Evolutionary conservation across 1,140 invertebrate genomes (phyloP).

Genomic region (Babylonia areolata): DNA sequence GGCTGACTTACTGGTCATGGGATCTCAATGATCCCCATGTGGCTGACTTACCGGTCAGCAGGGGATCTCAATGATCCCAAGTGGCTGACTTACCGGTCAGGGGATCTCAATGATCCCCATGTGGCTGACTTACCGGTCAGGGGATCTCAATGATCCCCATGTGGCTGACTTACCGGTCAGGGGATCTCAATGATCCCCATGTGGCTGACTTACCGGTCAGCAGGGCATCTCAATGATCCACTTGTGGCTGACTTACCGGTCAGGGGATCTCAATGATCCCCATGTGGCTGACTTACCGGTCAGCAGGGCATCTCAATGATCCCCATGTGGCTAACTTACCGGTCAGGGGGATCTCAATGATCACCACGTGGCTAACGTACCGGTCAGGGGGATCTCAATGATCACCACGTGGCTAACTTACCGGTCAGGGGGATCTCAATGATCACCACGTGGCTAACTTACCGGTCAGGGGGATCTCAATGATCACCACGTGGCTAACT

Average conservation of each 20-base stretch:
- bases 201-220: conserved; percentile 6
- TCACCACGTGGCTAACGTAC: conserved; percentile 8
- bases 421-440: not conserved
- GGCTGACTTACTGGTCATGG: not conserved
- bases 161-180: not conserved
- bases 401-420: conserved; percentile 17
- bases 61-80: conserved; percentile 7
- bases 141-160: conserved; percentile 8
- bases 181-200: conserved; percentile 8
- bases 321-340: conserved; percentile 12
- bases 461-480: not conserved
- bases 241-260: conserved; percentile 4
- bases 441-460: conserved; percentile 13
- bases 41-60: not conserved
- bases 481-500: conserved; percentile 15
- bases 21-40: conserved; percentile 18
- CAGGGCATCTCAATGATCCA: not conserved
- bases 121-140: not conserved
- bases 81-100: not conserved
- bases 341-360: not conserved
- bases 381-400: not conserved
- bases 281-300: conserved; percentile 7
- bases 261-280: not conserved
- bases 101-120: conserved; percentile 8
- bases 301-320: not conserved